Evolutionary conservation across 2,113 vertebrate genomes (phyloP).

Genomic region (Ardeotis arabs): DNA sequence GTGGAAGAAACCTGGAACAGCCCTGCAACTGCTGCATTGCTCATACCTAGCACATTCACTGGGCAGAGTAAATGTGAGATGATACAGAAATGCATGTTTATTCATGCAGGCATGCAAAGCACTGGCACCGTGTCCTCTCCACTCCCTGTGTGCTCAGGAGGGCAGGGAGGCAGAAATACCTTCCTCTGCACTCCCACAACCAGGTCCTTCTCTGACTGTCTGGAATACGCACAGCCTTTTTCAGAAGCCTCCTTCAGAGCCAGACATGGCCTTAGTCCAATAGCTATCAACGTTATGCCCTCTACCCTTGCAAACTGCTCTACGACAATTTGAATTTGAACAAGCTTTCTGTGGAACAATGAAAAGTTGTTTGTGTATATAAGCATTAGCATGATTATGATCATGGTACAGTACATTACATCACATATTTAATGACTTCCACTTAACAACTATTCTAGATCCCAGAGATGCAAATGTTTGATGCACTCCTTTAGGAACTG

Average conservation of each 20-base stretch:
- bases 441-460: not conserved
- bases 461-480: not conserved
- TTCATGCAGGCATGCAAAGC: not conserved
- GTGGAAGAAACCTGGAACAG: not conserved
- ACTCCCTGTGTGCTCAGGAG: not conserved
- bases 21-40: not conserved
- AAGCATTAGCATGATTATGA: not conserved
- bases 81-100: not conserved
- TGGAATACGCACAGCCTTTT: not conserved
- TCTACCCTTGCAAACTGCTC: not conserved
- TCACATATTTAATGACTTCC: not conserved
- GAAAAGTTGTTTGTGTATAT: not conserved
- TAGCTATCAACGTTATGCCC: accelerated
- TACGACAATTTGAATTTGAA: accelerated
- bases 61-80: not conserved
- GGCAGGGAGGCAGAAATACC: not conserved
- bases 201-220: not conserved
- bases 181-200: not conserved
- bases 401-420: not conserved
- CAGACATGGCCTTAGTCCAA: accelerated
- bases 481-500: not conserved
- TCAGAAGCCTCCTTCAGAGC: not conserved
- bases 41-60: not conserved
- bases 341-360: not conserved
- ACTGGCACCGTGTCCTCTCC: not conserved